These are phyloP conservation scores for Cheilosia impressa DNA, from an alignment of 2,888 invertebrate species.

Conservation along the genomic window DNA sequence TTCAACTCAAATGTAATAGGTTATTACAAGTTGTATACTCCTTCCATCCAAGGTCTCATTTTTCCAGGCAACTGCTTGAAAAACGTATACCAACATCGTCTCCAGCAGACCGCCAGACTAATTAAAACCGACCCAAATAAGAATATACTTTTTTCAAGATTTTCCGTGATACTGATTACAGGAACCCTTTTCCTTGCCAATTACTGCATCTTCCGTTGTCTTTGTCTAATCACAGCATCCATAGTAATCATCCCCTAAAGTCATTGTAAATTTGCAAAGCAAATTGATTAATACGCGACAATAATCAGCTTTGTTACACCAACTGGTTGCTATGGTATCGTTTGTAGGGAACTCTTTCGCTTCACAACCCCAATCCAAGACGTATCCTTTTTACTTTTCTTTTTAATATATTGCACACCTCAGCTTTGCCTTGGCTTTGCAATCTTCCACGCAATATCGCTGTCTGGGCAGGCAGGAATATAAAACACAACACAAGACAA, in stretches of 20 bases:
- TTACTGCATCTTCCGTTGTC: slow-evolving; percentile 36
- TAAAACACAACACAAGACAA: not conserved
- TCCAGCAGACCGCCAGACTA: slow-evolving; percentile 41
- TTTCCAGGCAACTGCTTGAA: not conserved
- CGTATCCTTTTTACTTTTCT: slow-evolving; percentile 9
- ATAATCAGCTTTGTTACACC: slow-evolving; percentile 70
- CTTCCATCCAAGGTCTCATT: too few species aligned
- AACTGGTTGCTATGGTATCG: slow-evolving; percentile 20
- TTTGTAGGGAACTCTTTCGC: not conserved
- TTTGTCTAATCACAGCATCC: slow-evolving; percentile 58
- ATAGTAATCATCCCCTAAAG: slow-evolving; percentile 52
- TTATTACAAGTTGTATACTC: too few species aligned
- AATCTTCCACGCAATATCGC: slow-evolving; percentile 43
- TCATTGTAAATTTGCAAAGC: slow-evolving; percentile 70
- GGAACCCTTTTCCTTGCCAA: slow-evolving; percentile 43
- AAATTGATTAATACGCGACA: slow-evolving; percentile 73
- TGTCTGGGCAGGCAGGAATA: slow-evolving; percentile 27
- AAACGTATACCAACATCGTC: slow-evolving; percentile 28
- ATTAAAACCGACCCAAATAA: slow-evolving; percentile 55
- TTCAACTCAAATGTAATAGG: too few species aligned
- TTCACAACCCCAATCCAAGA: not conserved
- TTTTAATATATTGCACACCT: slow-evolving; percentile 58
- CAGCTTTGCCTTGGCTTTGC: not conserved
- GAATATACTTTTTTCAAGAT: not conserved
- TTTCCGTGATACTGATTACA: slow-evolving; percentile 49